A percentile compares a stretch with the other conserved stretches of the same genome.
These are phyloP conservation scores for Panagrolaimus sp. DNA, from an alignment of 1,140 invertebrate genomes.

Conservation along the genomic window DNA sequence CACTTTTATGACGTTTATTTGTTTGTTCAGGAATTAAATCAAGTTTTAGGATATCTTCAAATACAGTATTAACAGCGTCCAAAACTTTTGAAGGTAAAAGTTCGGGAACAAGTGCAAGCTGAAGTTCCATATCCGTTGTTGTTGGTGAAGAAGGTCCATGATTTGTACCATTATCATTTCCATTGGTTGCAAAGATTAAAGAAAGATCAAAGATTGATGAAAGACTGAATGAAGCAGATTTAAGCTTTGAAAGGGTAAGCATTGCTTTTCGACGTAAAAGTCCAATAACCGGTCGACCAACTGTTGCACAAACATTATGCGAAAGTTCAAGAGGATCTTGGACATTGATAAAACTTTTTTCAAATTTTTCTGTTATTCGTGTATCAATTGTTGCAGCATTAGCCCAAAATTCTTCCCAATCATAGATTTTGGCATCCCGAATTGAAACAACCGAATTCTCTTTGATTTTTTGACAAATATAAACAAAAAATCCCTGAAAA, in stretches of 20 bases:
- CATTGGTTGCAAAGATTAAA: too few relatives aligned
- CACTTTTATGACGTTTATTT: too few relatives aligned
- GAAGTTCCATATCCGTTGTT: too few relatives aligned
- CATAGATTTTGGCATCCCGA: conserved; percentile 23
- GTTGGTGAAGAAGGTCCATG: too few relatives aligned
- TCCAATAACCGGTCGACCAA: conserved; percentile 20
- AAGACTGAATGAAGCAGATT: too few relatives aligned
- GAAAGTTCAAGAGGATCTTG: conserved; percentile 43
- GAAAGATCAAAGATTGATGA: too few relatives aligned
- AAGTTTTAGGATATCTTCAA: too few relatives aligned
- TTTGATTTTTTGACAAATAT: conserved; percentile 25
- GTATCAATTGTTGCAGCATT: conserved; percentile 18
- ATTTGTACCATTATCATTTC: too few relatives aligned
- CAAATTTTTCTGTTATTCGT: conserved; percentile 30
- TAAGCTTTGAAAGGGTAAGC: conserved; percentile 18
- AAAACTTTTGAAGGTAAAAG: too few relatives aligned
- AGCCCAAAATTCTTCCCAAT: conserved; percentile 28
- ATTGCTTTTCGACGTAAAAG: conserved; percentile 31
- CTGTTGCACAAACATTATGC: conserved; percentile 38
- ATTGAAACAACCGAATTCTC: conserved; percentile 23
- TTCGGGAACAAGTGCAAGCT: too few relatives aligned
- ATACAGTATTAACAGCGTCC: too few relatives aligned
- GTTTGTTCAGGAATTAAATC: too few relatives aligned
- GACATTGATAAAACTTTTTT: conserved; percentile 37
- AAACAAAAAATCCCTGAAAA: conserved; percentile 38